Evolutionary conservation across 1,140 invertebrate species (phyloP).

Genomic region (Diabrotica virgifera): DNA sequence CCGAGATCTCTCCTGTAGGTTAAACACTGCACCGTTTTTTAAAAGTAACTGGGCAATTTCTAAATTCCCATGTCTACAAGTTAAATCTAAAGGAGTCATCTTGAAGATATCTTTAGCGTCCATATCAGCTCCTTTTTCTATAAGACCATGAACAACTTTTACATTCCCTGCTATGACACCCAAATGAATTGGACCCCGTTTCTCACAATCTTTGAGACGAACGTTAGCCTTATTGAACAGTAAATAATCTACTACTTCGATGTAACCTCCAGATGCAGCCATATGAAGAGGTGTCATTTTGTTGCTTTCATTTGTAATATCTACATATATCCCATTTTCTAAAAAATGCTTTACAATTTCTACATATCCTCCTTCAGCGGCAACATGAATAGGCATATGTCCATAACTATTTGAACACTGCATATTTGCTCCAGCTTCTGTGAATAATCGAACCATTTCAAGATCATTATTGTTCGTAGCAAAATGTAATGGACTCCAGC

Average conservation of each 20-base stretch:
- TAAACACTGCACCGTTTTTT: constrained; percentile 22
- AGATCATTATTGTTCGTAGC: background rate
- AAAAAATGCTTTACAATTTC: constrained; percentile 26
- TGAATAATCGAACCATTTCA: too few relatives aligned
- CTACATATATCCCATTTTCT: constrained; percentile 23
- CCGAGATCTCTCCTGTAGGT: constrained; percentile 25
- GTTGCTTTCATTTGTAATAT: too few relatives aligned
- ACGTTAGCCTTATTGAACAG: constrained; percentile 20
- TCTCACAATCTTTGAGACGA: constrained; percentile 16
- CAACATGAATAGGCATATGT: constrained; percentile 17
- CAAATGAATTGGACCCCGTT: constrained; percentile 30
- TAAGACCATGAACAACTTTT: constrained; percentile 29
- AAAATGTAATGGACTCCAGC: too few relatives aligned
- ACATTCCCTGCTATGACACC: constrained; percentile 27
- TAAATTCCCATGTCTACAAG: constrained; percentile 73
- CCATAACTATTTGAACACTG: background rate
- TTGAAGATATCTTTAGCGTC: constrained; percentile 24
- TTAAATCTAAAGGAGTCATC: constrained; percentile 47
- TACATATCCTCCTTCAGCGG: constrained; percentile 19
- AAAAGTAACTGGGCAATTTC: constrained; percentile 43
- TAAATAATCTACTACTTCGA: constrained; percentile 12
- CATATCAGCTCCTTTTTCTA: constrained; percentile 27
- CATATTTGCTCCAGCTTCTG: background rate
- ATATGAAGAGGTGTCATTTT: too few relatives aligned
- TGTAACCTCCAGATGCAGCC: too few relatives aligned